phyloP scores from a whole-genome alignment of 35 echinoderm and acorn worm genomes.

The Lytechinus pictus region DNA sequence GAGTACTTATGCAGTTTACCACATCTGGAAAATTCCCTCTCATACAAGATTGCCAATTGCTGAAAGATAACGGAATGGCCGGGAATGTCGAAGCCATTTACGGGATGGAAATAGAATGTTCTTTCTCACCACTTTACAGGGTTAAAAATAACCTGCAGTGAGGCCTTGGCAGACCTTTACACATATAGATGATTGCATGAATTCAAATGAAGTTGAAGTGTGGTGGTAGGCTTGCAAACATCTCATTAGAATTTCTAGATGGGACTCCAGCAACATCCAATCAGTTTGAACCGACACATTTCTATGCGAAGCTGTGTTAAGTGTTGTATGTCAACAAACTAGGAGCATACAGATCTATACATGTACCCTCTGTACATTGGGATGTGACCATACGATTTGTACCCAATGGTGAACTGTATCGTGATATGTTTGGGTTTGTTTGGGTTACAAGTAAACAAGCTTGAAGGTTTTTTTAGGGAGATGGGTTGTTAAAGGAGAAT shows the following conservation, averaged over 20 bases:
- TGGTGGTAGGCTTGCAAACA: background rate
- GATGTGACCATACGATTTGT: background rate
- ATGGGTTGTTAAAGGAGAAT: too few relatives aligned
- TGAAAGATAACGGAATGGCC: background rate
- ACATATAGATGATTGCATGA: background rate
- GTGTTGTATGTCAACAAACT: background rate
- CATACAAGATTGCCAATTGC: conserved; percentile 2
- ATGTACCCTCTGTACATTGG: background rate
- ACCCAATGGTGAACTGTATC: background rate
- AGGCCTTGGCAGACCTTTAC: background rate
- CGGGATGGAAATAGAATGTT: background rate
- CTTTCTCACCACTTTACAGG: background rate
- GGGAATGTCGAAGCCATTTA: conserved; percentile 2
- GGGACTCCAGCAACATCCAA: background rate
- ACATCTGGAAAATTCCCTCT: background rate
- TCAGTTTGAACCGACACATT: conserved; percentile 1
- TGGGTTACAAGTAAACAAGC: background rate
- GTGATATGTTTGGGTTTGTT: background rate
- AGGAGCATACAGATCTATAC: background rate
- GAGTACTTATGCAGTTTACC: background rate
- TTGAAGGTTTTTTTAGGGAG: too few relatives aligned
- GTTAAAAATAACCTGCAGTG: background rate
- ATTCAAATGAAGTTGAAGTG: background rate
- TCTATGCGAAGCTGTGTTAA: background rate
- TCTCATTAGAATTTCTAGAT: conserved; percentile 4